Percentiles rank a stretch among this genome's conserved stretches.
Evolutionary conservation across 2,113 vertebrate species (phyloP).

Genomic region (Malurus melanocephalus): DNA sequence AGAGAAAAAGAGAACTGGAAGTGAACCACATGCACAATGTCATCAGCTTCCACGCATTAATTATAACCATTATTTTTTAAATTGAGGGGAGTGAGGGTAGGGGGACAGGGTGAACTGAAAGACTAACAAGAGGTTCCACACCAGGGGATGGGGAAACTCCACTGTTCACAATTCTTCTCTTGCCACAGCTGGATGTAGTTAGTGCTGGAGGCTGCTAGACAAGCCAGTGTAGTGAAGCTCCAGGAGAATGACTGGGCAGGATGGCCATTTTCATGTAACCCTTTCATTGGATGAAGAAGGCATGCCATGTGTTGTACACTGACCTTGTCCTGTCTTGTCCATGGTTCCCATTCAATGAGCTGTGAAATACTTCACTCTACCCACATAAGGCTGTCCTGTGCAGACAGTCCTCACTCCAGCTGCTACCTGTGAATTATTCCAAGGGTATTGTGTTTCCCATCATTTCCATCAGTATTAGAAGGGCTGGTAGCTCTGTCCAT

Average conservation of each 20-base stretch:
- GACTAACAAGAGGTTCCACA: not conserved
- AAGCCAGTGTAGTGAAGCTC: not conserved
- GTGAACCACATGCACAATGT: slow-evolving; percentile 53
- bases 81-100: slow-evolving; percentile 21
- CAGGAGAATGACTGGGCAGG: not conserved
- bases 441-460: not conserved
- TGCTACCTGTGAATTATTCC: not conserved
- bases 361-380: not conserved
- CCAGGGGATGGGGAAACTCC: not conserved
- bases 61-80: slow-evolving; percentile 58
- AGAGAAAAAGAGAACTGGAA: slow-evolving; percentile 52
- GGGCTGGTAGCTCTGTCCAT: not conserved
- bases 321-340: not conserved
- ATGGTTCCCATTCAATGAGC: not conserved
- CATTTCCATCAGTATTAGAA: slow-evolving; percentile 8
- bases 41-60: slow-evolving; percentile 63
- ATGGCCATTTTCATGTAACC: not conserved
- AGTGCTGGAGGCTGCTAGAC: not conserved
- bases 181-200: slow-evolving; percentile 4
- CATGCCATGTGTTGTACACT: not conserved
- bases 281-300: not conserved
- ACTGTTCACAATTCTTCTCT: not conserved
- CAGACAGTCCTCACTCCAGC: not conserved
- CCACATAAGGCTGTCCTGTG: not conserved
- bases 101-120: slow-evolving; percentile 8